These are phyloP conservation scores for Mythimna impura DNA, from an alignment of 2,888 invertebrate genomes.

Conservation along the genomic window DNA sequence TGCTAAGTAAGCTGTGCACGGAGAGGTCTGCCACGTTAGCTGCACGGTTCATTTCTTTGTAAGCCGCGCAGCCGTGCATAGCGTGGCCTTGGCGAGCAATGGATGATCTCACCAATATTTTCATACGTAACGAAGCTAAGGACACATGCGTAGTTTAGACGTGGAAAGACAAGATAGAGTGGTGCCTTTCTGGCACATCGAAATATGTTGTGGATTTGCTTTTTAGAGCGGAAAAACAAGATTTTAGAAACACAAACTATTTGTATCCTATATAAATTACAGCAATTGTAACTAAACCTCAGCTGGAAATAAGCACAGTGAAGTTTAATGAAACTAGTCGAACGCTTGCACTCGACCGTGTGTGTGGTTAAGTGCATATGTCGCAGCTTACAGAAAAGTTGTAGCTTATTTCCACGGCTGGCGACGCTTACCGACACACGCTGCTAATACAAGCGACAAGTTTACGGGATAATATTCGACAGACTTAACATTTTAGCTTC, in stretches of 20 bases:
- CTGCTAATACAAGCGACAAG: background rate
- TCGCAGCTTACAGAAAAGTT: background rate
- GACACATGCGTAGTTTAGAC: no score
- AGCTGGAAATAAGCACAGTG: conserved; percentile 1
- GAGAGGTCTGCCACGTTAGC: no score
- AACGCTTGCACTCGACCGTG: background rate
- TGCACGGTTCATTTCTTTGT: no score
- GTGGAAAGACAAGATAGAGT: background rate
- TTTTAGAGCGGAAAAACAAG: no score
- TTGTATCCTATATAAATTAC: background rate
- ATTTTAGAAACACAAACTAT: background rate
- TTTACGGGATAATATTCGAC: background rate
- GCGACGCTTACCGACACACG: background rate
- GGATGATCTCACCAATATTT: no score
- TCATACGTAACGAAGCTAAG: no score
- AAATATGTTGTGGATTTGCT: background rate
- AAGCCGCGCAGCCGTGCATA: no score
- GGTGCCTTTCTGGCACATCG: background rate
- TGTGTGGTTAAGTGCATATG: background rate
- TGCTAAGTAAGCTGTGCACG: no score
- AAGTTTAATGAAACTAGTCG: conserved; percentile 1
- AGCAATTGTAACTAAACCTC: background rate
- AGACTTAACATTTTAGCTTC: no score
- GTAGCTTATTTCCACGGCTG: background rate
- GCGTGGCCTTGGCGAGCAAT: no score